Base-by-base conservation (phyloP, 2,888 invertebrate genomes). In the Cheilosia scutellata region DNA sequence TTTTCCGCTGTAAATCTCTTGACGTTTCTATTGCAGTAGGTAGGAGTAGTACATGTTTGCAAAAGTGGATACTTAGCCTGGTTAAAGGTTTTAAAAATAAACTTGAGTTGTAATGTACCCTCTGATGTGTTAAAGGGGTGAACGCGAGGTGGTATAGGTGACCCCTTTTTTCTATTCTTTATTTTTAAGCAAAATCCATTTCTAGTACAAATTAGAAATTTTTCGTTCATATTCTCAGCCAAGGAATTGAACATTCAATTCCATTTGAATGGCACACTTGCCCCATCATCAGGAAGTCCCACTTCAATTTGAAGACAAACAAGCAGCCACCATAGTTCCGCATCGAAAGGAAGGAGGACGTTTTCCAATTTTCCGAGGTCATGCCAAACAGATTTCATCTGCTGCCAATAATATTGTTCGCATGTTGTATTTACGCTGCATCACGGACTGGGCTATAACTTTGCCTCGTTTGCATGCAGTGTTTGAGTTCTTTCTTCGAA, bases 331-430 rank as follows among this genome's bases (percentile, higher is more conserved):
- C 11, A 20, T 29, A 68, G 55, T 49, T 42, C 44, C 27, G 63
- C 57, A 40, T 42, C 44, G 57, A 44, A 37, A 33, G n/a, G 55
- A 65, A 72, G 27, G 47, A 29, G 51, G 27, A 51, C 13, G 37
- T 44, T 31, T 53, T 72, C 27, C 62, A 68, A 72, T 70, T 55
- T 65, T 65, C 58, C 5, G 60, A 75, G 37, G 66, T 63, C 42
- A 42, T 86, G 86, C 86, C 86, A 86, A 20, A 51, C 25, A 86
- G 80, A 80, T 80, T 86, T 80, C 57, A 80, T 76, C 80, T 86
- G 80, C 80, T 86, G 86, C 86, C 86, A 86, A 86, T 86, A 80
- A 51, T 62, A 80, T 86, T 80, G 80, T 80, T 86, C 76, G 76
- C 86, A 80, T 80, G 80, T 77, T 77, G 80, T 80, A 71, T 77